Base-by-base conservation (phyloP, 2,797 vertebrate genomes). In the Malurus leucopterus region DNA sequence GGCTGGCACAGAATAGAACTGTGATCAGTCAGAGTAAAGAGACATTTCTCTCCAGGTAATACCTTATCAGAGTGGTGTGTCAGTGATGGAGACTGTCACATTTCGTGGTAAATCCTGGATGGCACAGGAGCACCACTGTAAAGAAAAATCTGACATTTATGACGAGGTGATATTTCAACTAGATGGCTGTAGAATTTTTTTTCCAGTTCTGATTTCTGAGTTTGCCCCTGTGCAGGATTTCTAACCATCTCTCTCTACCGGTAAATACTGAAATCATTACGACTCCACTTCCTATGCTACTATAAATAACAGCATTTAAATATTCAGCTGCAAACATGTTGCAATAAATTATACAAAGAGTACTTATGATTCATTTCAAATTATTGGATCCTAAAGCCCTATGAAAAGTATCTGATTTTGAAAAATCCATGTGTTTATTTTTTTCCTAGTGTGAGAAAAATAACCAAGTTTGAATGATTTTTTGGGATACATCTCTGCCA, bases 261-360 rank as follows among this genome's bases (percentile, higher is more conserved):
- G 57, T 78, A 94, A 80, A 77, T 62, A 63, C 38, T 80, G 70
- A 82, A 68, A 92, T 76, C 46, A 74, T 63, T 69, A 29, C 53
- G 58, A 63, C 32, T 59, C 70, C 46, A 71, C 79, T 93, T 90
- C 68, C 85, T 77, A n/a, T 64, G 46, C 27, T 74, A 34, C 73
- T 78, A 82, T 70, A 91, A 95, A 91, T 77, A 94, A 65, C 14
- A 27, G 5, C 7, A 63, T 84, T 86, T 80, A 91, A 90, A 87
- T 82, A 90, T 79, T 88, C 47, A 87, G 64, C 74, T 89, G 54
- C 53, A 90, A 90, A 71, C 32, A 41, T 57, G 49, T 64, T 85
- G 44, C 77, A 92, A 90, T 89, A 79, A 86, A 92, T 88, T 64
- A 34, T 44, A 91, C 61, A 64, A 84, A 71, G 69, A 54, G 8